Evolutionary conservation across 1,140 invertebrate genomes (phyloP).

Genomic region (Vanessa tameamea): DNA sequence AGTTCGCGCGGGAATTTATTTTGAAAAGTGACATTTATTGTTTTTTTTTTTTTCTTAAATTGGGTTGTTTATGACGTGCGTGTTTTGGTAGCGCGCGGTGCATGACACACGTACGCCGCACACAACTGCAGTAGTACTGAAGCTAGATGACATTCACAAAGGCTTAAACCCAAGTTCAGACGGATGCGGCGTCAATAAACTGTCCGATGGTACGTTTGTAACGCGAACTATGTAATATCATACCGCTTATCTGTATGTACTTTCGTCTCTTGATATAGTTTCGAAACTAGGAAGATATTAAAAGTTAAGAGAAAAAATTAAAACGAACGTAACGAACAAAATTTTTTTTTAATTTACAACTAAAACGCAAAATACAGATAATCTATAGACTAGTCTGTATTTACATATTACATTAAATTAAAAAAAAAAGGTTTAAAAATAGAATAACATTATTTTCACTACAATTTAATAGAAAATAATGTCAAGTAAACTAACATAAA

Average conservation of each 20-base stretch:
- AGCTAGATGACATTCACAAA: conserved; percentile 75
- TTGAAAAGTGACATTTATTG: conserved; percentile 57
- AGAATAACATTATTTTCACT: too few relatives aligned
- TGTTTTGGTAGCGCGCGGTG: conserved; percentile 39
- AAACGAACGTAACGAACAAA: too few relatives aligned
- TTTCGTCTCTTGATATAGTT: background rate
- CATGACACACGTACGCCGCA: conserved; percentile 52
- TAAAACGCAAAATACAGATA: background rate
- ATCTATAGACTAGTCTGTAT: too few relatives aligned
- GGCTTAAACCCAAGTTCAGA: conserved; percentile 73
- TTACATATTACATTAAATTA: too few relatives aligned
- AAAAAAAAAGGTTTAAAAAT: too few relatives aligned
- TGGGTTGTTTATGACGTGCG: conserved; percentile 30
- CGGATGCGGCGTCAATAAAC: conserved; percentile 69
- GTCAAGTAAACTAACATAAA: too few relatives aligned
- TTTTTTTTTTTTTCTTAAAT: conserved; percentile 46
- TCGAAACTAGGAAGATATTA: conserved; percentile 1
- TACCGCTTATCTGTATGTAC: conserved; percentile 32
- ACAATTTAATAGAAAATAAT: too few relatives aligned
- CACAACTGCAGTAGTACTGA: conserved; percentile 69
- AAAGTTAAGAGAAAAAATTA: background rate
- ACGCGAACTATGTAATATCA: conserved; percentile 57
- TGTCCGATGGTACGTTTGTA: conserved; percentile 52
- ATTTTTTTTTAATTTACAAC: background rate
- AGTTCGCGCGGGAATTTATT: conserved; percentile 53